phyloP scores from a whole-genome alignment of 2,888 invertebrate species.

The Epicampocera succincta region DNA sequence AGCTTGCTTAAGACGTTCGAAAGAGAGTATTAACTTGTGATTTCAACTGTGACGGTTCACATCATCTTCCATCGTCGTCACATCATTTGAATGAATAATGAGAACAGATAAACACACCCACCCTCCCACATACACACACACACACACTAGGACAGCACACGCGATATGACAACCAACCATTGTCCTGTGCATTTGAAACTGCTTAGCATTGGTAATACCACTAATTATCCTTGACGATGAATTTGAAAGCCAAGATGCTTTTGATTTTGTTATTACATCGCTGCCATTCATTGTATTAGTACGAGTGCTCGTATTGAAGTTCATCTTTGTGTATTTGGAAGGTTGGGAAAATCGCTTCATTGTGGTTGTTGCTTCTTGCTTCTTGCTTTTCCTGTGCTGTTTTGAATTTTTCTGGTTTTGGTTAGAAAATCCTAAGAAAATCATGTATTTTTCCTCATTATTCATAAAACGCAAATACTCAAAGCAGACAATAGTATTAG shows the following conservation, averaged over 20 bases:
- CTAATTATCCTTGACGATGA: constrained; percentile 77
- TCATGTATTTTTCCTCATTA: constrained; percentile 61
- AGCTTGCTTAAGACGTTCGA: constrained; percentile 61
- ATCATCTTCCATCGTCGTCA: constrained; percentile 70
- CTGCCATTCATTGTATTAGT: constrained; percentile 26
- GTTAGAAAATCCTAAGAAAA: constrained; percentile 47
- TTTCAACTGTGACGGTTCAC: constrained; percentile 80
- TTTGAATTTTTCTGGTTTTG: too few relatives aligned
- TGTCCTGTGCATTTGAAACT: constrained; percentile 68
- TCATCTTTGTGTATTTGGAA: constrained; percentile 21
- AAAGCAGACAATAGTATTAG: constrained; percentile 61
- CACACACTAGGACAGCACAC: not conserved
- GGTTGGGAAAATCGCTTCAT: constrained; percentile 53
- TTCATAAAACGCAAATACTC: constrained; percentile 39
- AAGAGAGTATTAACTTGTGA: constrained; percentile 78
- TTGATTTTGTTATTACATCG: constrained; percentile 48
- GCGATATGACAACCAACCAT: constrained; percentile 14
- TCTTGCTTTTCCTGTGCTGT: too few relatives aligned
- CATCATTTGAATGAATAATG: constrained; percentile 48
- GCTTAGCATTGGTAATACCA: constrained; percentile 77
- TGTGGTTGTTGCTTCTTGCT: constrained; percentile 19
- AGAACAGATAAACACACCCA: not conserved
- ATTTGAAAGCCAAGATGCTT: constrained; percentile 62
- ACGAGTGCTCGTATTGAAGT: constrained; percentile 48
- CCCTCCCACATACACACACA: too few relatives aligned